Percentiles rank a stretch among this genome's conserved stretches.
Conservation (phyloP, 2,888 invertebrate species). For the Neocrepidodera transversa region DNA sequence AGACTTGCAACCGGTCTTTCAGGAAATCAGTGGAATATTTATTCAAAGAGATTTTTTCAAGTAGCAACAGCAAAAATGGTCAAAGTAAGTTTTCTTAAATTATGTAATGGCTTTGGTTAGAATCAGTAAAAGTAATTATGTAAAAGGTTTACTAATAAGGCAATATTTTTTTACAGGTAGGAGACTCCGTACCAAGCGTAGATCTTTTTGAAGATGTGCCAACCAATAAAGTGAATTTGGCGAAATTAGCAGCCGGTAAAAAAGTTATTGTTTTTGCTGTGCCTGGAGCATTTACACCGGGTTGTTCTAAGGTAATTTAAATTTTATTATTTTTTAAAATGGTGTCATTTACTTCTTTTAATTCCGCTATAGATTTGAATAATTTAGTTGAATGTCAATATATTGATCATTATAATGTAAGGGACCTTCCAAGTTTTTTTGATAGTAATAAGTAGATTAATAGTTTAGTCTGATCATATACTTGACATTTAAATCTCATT, state of each 20-base stretch:
- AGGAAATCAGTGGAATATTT: constrained; percentile 6
- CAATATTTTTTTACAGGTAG: constrained; percentile 68
- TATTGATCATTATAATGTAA: no score
- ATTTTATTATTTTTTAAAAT: not conserved
- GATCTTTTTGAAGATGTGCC: constrained; percentile 88
- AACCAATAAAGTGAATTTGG: constrained; percentile 82
- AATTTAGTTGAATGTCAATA: no score
- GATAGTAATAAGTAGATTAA: no score
- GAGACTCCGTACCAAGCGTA: constrained; percentile 79
- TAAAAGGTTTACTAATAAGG: not conserved
- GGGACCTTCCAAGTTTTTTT: no score
- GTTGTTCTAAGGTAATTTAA: constrained; percentile 78
- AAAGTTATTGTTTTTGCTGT: constrained; percentile 89
- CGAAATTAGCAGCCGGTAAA: constrained; percentile 75
- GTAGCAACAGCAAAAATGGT: constrained; percentile 30
- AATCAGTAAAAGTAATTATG: not conserved
- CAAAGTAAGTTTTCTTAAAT: constrained; percentile 23
- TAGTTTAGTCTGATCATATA: no score
- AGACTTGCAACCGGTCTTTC: not conserved
- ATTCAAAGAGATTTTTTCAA: constrained; percentile 27
- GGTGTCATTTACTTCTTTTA: no score
- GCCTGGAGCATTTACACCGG: constrained; percentile 94
- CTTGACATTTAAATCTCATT: no score
- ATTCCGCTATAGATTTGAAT: no score
- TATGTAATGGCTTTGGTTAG: constrained; percentile 8